A percentile compares a stretch with the other conserved stretches of the same genome.
Evolutionary conservation across 2,113 vertebrate species (phyloP).

Genomic region (Plectropomus leopardus): DNA sequence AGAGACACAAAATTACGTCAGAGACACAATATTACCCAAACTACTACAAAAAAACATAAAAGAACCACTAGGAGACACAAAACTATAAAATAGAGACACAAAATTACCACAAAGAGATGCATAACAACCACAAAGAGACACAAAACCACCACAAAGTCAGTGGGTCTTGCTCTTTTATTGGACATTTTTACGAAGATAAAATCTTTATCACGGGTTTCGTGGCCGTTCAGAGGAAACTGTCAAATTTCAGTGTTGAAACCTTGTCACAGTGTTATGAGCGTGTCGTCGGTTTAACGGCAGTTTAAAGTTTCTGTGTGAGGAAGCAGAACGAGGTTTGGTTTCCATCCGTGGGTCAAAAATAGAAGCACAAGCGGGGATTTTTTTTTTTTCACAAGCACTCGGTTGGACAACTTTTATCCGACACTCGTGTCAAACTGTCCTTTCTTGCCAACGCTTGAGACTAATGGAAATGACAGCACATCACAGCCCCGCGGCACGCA

Average conservation of each 20-base stretch:
- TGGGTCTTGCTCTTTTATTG: too few species aligned
- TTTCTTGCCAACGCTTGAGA: constrained; percentile 56
- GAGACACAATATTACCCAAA: too few species aligned
- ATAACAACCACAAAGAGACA: too few species aligned
- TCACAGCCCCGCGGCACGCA: constrained; percentile 30
- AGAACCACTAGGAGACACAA: too few species aligned
- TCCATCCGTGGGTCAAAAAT: constrained; percentile 27
- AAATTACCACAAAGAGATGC: too few species aligned
- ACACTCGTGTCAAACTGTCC: constrained; percentile 56
- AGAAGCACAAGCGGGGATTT: constrained; percentile 30
- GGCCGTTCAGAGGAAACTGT: constrained; percentile 13
- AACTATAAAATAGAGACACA: too few species aligned
- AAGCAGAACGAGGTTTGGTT: constrained; percentile 6
- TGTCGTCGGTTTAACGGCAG: not conserved
- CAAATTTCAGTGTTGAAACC: constrained; percentile 4
- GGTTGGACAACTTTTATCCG: constrained; percentile 25
- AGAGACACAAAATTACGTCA: too few species aligned
- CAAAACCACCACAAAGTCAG: too few species aligned
- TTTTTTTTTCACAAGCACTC: constrained; percentile 15
- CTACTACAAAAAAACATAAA: too few species aligned
- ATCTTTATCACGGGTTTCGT: too few species aligned
- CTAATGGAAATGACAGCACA: constrained; percentile 69
- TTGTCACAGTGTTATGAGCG: constrained; percentile 21
- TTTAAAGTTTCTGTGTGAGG: constrained; percentile 8
- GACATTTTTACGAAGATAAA: too few species aligned